Conservation (phyloP, 2,797 vertebrate genomes). For the Acipenser transmontanus region DNA sequence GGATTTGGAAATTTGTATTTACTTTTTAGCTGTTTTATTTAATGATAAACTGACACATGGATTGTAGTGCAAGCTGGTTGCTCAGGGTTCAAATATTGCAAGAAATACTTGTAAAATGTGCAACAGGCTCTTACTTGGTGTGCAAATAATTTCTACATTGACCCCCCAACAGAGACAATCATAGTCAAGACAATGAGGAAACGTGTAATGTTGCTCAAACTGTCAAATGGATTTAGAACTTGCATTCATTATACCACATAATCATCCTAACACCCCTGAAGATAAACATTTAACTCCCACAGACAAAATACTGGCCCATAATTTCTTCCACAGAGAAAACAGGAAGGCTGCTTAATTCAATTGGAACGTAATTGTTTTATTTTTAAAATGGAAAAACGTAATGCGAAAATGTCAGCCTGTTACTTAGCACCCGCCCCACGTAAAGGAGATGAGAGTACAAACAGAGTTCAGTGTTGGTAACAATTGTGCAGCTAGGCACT, state of each 20-base stretch:
- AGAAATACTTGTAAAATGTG: too few species aligned
- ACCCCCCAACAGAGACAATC: conserved; percentile 5
- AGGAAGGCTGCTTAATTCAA: conserved; percentile 18
- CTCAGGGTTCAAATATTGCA: too few species aligned
- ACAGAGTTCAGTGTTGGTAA: conserved; percentile 41
- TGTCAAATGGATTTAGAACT: neutral
- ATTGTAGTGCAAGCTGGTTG: too few species aligned
- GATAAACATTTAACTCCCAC: conserved; percentile 8
- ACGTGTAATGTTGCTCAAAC: conserved; percentile 1
- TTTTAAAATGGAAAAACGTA: conserved; percentile 22
- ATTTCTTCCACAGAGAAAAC: conserved; percentile 13
- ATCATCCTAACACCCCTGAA: neutral
- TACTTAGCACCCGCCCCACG: conserved; percentile 33
- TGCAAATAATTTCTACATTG: neutral
- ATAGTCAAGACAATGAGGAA: neutral
- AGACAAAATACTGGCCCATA: conserved; percentile 18
- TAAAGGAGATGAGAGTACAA: conserved; percentile 19
- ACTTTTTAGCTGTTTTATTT: too few species aligned
- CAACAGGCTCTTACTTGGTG: too few species aligned
- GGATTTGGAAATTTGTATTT: too few species aligned
- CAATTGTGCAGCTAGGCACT: conserved; percentile 51
- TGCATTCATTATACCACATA: neutral
- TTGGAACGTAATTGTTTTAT: conserved; percentile 15
- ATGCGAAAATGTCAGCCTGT: conserved; percentile 29
- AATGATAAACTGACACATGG: too few species aligned